Conservation (phyloP, 2,797 vertebrate genomes). For the Streptopelia turtur region DNA sequence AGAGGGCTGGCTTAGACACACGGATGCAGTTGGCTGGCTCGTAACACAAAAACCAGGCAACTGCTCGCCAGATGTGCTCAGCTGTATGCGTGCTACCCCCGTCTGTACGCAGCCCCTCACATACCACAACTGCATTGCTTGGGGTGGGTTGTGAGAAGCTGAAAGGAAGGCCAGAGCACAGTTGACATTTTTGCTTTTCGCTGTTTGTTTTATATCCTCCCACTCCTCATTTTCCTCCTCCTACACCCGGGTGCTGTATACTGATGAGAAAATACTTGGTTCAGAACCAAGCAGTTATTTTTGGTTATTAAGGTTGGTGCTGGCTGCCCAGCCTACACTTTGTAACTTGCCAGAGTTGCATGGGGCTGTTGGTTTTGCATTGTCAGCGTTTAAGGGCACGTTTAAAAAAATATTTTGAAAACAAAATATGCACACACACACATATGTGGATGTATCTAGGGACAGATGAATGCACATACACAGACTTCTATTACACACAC, state of each 20-base stretch:
- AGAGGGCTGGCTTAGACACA: not conserved
- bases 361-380: not conserved
- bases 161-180: conserved; percentile 5
- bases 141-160: conserved; percentile 32
- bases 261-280: conserved; percentile 55
- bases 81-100: not conserved
- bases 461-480: not conserved
- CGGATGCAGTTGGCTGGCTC: not conserved
- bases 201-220: conserved; percentile 61
- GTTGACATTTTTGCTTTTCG: conserved; percentile 34
- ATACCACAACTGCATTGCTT: not conserved
- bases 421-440: not conserved
- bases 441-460: not conserved
- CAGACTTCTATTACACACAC: not conserved
- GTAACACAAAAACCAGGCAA: not conserved
- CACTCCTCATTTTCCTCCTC: conserved; percentile 48
- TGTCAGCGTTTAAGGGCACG: not conserved
- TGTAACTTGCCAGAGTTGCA: not conserved
- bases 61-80: conserved; percentile 49
- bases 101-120: not conserved
- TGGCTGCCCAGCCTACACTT: not conserved
- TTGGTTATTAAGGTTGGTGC: conserved; percentile 27
- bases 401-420: not conserved
- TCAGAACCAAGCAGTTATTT: conserved; percentile 29
- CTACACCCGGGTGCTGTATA: conserved; percentile 23